These are phyloP conservation scores for Tetheella fluctuosa DNA, from an alignment of 2,888 invertebrate genomes.

Conservation along the genomic window DNA sequence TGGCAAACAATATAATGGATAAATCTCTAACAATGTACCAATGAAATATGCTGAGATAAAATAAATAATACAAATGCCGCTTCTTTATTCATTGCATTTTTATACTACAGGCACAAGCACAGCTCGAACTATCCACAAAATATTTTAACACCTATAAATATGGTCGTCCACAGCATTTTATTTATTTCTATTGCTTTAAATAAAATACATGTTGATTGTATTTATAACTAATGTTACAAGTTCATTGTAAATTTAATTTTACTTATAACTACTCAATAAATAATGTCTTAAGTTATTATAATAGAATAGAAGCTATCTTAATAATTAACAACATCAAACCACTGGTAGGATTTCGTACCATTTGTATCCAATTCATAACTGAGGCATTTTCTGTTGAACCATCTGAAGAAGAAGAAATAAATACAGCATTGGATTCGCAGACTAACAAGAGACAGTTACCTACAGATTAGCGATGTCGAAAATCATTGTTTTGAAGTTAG, in stretches of 20 bases:
- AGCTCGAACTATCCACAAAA: background rate
- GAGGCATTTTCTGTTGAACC: slow-evolving; percentile 72
- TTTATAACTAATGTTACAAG: background rate
- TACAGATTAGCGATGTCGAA: too few species aligned
- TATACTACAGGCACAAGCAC: slow-evolving; percentile 22
- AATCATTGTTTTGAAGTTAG: too few species aligned
- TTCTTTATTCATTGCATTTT: slow-evolving; percentile 79
- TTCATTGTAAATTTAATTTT: background rate
- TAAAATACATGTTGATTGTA: background rate
- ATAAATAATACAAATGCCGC: slow-evolving; percentile 83
- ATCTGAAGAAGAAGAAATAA: slow-evolving; percentile 41
- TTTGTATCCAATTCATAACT: slow-evolving; percentile 71
- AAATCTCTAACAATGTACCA: slow-evolving; percentile 82
- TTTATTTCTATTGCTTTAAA: background rate
- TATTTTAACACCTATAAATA: background rate
- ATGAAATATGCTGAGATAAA: slow-evolving; percentile 80
- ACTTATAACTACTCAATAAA: background rate
- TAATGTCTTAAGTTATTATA: background rate
- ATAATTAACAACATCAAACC: slow-evolving; percentile 83
- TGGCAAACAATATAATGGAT: slow-evolving; percentile 71
- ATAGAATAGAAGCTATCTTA: slow-evolving; percentile 27
- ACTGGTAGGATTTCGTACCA: slow-evolving; percentile 71
- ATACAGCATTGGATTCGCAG: too few species aligned
- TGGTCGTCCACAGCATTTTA: background rate
- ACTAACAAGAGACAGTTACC: too few species aligned